Percentiles rank a stretch among this genome's conserved stretches.
Evolutionary conservation across 2,888 invertebrate genomes (phyloP).

Genomic region (Epirrhoe alternata): DNA sequence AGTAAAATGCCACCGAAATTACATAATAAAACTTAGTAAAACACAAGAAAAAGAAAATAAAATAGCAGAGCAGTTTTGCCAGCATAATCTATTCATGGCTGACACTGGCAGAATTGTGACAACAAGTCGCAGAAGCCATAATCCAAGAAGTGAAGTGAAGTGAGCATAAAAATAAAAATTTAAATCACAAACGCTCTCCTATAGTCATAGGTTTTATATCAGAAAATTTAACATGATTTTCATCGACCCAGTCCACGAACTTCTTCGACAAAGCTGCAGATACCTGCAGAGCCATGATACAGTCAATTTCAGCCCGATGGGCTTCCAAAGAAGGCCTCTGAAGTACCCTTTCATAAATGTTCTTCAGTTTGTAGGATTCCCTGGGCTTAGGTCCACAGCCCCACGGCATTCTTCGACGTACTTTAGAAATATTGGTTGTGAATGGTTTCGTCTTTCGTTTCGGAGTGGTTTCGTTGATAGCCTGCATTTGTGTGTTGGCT

Average conservation of each 20-base stretch:
- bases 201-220: conserved; percentile 67
- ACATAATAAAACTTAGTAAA: too few relatives aligned
- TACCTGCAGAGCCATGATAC: conserved; percentile 85
- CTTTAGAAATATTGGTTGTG: conserved; percentile 39
- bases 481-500: conserved; percentile 47
- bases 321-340: conserved; percentile 68
- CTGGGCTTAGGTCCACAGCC: conserved; percentile 50
- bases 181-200: conserved; percentile 57
- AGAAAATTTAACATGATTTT: conserved; percentile 58
- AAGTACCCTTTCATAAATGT: conserved; percentile 84
- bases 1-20: too few relatives aligned
- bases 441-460: conserved; percentile 39
- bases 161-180: not conserved
- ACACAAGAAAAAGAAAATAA: too few relatives aligned
- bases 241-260: conserved; percentile 85
- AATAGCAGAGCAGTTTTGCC: too few relatives aligned
- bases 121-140: too few relatives aligned
- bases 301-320: conserved; percentile 89
- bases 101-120: too few relatives aligned
- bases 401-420: conserved; percentile 58
- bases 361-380: conserved; percentile 79
- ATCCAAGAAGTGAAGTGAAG: too few relatives aligned
- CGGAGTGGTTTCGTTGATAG: conserved; percentile 63
- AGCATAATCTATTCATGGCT: too few relatives aligned
- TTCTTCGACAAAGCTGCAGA: conserved; percentile 79